A percentile compares a stretch with the other conserved stretches of the same genome.
phyloP scores from a whole-genome alignment of 2,888 invertebrate genomes.

The Siphonodentalium dalli region DNA sequence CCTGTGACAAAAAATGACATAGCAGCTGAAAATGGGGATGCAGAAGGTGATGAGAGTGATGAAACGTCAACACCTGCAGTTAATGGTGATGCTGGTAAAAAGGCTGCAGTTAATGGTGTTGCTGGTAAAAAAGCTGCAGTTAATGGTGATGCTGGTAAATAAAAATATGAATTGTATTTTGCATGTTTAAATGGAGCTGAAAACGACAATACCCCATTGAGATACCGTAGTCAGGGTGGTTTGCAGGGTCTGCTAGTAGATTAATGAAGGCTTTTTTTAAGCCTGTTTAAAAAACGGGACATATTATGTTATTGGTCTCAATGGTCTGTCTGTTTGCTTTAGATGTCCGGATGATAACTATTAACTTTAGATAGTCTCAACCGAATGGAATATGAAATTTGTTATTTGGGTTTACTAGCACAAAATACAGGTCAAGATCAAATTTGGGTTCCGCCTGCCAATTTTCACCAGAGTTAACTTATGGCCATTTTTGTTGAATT shows the following conservation, averaged over 20 bases:
- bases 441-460: too few relatives aligned
- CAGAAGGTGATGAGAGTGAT: constrained; percentile 40
- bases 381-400: too few relatives aligned
- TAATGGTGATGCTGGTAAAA: constrained; percentile 5
- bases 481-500: too few relatives aligned
- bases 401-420: too few relatives aligned
- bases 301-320: too few relatives aligned
- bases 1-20: constrained; percentile 31
- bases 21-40: constrained; percentile 55
- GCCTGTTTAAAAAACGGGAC: too few relatives aligned
- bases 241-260: constrained; percentile 17
- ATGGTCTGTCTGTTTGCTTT: too few relatives aligned
- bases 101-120: constrained; percentile 20
- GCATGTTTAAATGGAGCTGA: constrained; percentile 9
- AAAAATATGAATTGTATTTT: not conserved
- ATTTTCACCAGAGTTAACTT: too few relatives aligned
- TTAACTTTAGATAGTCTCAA: too few relatives aligned
- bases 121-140: constrained; percentile 12
- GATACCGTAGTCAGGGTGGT: constrained; percentile 28
- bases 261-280: too few relatives aligned
- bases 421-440: too few relatives aligned
- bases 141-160: constrained; percentile 15
- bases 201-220: constrained; percentile 26
- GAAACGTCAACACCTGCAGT: constrained; percentile 4
- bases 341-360: too few relatives aligned